Evolutionary conservation across 2,113 vertebrate genomes (phyloP).

Genomic region (Gnathonemus echidnorhynchus): DNA sequence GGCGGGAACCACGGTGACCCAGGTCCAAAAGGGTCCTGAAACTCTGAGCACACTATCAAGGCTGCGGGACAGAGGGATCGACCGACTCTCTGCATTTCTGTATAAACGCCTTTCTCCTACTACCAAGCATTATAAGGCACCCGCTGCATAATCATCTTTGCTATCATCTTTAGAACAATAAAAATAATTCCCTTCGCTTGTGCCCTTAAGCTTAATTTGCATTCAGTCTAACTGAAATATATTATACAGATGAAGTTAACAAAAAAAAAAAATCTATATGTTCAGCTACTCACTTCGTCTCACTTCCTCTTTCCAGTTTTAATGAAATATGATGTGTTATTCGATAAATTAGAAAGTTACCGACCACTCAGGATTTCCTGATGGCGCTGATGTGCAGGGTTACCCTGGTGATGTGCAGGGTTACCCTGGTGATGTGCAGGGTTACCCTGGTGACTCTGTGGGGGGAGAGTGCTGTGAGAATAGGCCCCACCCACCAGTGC

Average conservation of each 20-base stretch:
- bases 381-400: neutral
- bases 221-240: neutral
- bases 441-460: neutral
- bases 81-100: neutral
- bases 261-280: neutral
- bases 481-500: neutral
- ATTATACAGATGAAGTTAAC: neutral
- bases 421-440: neutral
- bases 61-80: neutral
- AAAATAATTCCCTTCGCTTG: slow-evolving; percentile 21
- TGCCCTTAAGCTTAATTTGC: slow-evolving; percentile 18
- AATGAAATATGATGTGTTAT: neutral
- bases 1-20: neutral
- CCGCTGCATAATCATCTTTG: slow-evolving; percentile 18
- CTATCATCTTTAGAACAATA: slow-evolving; percentile 18
- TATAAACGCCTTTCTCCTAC: neutral
- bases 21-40: neutral
- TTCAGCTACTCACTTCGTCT: neutral
- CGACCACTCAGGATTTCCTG: neutral
- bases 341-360: neutral
- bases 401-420: neutral
- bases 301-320: neutral
- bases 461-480: neutral
- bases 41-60: neutral
- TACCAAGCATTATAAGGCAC: neutral